phyloP scores from a whole-genome alignment of 2,113 vertebrate species.

The Sinocyclocheilus anshuiensis region DNA sequence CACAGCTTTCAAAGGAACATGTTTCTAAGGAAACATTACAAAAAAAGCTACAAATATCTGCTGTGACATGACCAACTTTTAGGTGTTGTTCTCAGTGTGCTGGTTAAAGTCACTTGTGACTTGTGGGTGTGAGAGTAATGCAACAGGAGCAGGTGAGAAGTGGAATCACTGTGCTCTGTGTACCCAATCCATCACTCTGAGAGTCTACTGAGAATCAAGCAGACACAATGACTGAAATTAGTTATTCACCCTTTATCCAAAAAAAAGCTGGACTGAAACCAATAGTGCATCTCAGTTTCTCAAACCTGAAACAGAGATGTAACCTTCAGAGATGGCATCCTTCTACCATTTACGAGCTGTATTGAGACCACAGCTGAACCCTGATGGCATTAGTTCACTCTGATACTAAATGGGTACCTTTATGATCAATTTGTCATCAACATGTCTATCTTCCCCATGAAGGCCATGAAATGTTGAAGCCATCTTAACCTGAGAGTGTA shows the following conservation, averaged over 20 bases:
- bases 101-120: not conserved
- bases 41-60: not conserved
- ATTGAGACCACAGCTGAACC: not conserved
- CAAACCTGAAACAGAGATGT: not conserved
- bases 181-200: not conserved
- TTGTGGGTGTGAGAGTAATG: not conserved
- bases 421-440: not conserved
- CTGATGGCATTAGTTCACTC: not conserved
- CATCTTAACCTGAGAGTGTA: not conserved
- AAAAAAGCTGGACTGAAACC: not conserved
- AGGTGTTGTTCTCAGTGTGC: not conserved
- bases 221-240: not conserved
- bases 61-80: slow-evolving; percentile 10
- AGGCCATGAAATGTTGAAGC: not conserved
- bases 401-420: not conserved
- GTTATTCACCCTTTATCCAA: not conserved
- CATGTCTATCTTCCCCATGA: not conserved
- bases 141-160: not conserved
- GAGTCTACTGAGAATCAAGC: not conserved
- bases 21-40: not conserved
- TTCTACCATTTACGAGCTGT: not conserved
- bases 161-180: not conserved
- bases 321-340: not conserved
- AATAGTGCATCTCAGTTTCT: not conserved
- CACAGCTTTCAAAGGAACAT: not conserved